Evolutionary conservation across 2,888 invertebrate species (phyloP), one percentile per base, ranked within the genome.

Genomic region (Troides helena): DNA sequence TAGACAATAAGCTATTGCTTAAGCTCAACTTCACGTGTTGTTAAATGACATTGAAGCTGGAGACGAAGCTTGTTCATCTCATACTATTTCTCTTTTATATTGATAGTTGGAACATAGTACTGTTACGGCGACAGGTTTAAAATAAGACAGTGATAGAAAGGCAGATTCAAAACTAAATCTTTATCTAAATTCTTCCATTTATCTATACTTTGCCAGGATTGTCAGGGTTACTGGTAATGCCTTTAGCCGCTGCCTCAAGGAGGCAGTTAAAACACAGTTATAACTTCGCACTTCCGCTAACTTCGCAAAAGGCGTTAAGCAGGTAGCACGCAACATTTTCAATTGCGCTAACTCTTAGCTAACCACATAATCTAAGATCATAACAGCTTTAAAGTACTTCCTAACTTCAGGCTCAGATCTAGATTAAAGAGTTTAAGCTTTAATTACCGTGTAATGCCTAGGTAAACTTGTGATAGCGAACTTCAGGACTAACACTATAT

Each of bases 321-420:
- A 21, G 30, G n/a, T 30, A n/a, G 23, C 62, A 60, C 21, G 25
- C 23, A 62, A 30, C 25, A 43, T 23, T 50, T 63, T 36, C 63
- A 68, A 59, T 50, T 53, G 43, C 18, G n/a, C 14, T 46, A 64
- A 64, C 60, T 59, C 50, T 59, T 60, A 36, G 63, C 59, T 66
- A 63, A 67, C 18, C 39, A 56, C 75, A 76, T 77, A 75, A 78
- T 78, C 77, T 75, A 67, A 67, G 71, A 77, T 75, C 74, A 66
- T 60, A 72, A 68, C 72, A 72, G 73, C 74, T 71, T 68, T 60
- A 64, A 21, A 72, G 71, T 71, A 71, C 73, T 75, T 73, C 67
- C 70, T 68, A 67, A 72, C 72, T 73, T 72, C 68, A 72, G 71
- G 71, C 72, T 46, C 70, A 58, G 68, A 68, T 69, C 73, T 71